Conservation (phyloP, 1,140 invertebrate species). For the Halictus rubicundus region DNA sequence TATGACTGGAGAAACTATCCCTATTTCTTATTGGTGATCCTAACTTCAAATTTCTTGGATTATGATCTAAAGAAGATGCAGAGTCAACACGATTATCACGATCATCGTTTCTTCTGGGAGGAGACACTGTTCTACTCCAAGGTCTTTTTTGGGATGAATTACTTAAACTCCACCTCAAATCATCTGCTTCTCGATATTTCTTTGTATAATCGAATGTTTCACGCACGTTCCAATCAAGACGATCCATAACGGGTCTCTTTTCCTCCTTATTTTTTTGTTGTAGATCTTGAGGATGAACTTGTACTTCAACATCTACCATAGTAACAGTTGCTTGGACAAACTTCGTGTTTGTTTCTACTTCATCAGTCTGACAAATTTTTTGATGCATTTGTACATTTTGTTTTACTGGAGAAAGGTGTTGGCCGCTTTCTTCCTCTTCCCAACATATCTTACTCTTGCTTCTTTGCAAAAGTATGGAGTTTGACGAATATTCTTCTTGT, state of each 20-base stretch:
- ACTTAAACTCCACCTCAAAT: conserved; percentile 73
- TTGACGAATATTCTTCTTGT: conserved; percentile 59
- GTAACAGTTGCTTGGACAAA: conserved; percentile 59
- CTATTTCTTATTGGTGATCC: conserved; percentile 55
- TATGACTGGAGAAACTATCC: conserved; percentile 57
- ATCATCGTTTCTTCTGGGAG: conserved; percentile 51
- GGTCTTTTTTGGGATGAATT: conserved; percentile 69
- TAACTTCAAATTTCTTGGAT: conserved; percentile 48
- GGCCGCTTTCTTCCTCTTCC: conserved; percentile 65
- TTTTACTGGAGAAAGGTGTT: conserved; percentile 19
- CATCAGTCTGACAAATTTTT: conserved; percentile 78
- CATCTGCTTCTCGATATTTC: conserved; percentile 68
- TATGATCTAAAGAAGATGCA: conserved; percentile 39
- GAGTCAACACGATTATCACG: conserved; percentile 44
- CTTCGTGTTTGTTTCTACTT: conserved; percentile 55
- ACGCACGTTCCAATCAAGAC: conserved; percentile 74
- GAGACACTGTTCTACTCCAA: conserved; percentile 54
- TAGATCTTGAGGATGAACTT: conserved; percentile 70
- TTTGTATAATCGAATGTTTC: conserved; percentile 68
- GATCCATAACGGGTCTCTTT: conserved; percentile 71
- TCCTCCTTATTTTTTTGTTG: conserved; percentile 64
- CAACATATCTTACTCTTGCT: conserved; percentile 71
- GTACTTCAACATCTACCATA: conserved; percentile 62
- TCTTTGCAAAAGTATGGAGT: conserved; percentile 74
- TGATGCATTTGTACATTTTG: conserved; percentile 70